phyloP scores from a whole-genome alignment of 2,888 invertebrate species.

The Cryptocheilus praepositus region DNA sequence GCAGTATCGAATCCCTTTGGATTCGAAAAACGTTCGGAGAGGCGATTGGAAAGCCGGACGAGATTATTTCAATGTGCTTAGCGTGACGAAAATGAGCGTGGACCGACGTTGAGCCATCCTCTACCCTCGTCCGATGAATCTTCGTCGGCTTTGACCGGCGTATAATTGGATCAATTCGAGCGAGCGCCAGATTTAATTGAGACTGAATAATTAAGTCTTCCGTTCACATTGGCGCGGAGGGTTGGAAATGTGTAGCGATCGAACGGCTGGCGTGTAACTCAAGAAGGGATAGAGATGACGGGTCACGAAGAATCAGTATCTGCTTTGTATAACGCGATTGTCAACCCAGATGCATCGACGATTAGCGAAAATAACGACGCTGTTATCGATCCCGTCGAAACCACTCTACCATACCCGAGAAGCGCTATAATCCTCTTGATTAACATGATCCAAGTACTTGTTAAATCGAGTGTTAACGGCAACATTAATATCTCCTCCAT shows the following conservation, averaged over 20 bases:
- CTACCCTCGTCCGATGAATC: neutral
- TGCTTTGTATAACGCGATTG: conserved; percentile 23
- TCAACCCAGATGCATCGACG: conserved; percentile 16
- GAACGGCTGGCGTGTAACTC: neutral
- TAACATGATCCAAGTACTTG: too few relatives aligned
- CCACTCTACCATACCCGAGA: too few relatives aligned
- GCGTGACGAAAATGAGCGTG: too few relatives aligned
- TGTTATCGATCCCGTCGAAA: conserved; percentile 14
- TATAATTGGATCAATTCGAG: conserved; percentile 55
- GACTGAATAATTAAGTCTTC: conserved; percentile 57
- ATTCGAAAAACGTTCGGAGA: too few relatives aligned
- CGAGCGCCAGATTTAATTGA: conserved; percentile 53
- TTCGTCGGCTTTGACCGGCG: conserved; percentile 21
- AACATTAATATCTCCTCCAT: too few relatives aligned
- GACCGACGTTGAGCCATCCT: neutral
- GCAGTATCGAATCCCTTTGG: too few relatives aligned
- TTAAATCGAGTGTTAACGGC: too few relatives aligned
- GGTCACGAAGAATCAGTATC: conserved; percentile 20
- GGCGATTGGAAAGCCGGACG: too few relatives aligned
- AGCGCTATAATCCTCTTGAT: too few relatives aligned
- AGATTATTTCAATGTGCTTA: too few relatives aligned
- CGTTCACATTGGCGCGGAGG: conserved; percentile 10
- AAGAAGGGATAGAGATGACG: neutral
- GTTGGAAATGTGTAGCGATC: neutral
- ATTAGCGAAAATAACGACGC: conserved; percentile 38